phyloP scores from a whole-genome alignment of 2,113 vertebrate genomes.

The Emydura subglobosa region DNA sequence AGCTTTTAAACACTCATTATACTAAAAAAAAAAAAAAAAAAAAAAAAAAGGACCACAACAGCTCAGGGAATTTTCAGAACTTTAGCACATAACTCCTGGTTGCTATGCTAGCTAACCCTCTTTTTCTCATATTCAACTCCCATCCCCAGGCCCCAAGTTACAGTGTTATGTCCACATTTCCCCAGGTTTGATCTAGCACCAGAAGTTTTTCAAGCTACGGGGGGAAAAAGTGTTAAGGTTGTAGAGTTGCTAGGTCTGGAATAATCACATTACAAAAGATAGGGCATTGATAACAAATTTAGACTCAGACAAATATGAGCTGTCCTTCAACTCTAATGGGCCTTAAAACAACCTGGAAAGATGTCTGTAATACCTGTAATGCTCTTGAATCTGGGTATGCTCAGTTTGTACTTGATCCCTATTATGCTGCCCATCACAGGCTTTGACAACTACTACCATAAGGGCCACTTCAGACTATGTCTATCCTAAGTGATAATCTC shows the following conservation, averaged over 20 bases:
- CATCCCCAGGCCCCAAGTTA: background rate
- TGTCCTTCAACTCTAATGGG: background rate
- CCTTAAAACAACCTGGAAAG: background rate
- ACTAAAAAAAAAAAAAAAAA: conserved; percentile 24
- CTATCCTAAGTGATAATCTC: background rate
- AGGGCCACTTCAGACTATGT: background rate
- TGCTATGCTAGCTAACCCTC: background rate
- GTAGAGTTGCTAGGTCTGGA: background rate
- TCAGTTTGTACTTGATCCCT: background rate
- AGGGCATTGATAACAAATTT: background rate
- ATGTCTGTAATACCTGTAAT: background rate
- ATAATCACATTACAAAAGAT: background rate
- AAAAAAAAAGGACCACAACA: background rate
- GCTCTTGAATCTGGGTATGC: background rate
- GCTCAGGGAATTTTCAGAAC: conserved; percentile 48
- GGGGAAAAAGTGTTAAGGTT: background rate
- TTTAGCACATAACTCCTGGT: conserved; percentile 18
- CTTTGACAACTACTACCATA: background rate
- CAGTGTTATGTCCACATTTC: conserved; percentile 6
- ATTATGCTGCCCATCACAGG: background rate
- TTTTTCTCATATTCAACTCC: background rate
- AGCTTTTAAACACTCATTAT: conserved; percentile 76
- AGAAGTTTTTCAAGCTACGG: background rate
- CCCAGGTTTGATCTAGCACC: background rate
- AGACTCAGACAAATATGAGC: background rate